These are phyloP conservation scores for Eretmochelys imbricata DNA, from an alignment of 2,113 vertebrate genomes.

Conservation along the genomic window DNA sequence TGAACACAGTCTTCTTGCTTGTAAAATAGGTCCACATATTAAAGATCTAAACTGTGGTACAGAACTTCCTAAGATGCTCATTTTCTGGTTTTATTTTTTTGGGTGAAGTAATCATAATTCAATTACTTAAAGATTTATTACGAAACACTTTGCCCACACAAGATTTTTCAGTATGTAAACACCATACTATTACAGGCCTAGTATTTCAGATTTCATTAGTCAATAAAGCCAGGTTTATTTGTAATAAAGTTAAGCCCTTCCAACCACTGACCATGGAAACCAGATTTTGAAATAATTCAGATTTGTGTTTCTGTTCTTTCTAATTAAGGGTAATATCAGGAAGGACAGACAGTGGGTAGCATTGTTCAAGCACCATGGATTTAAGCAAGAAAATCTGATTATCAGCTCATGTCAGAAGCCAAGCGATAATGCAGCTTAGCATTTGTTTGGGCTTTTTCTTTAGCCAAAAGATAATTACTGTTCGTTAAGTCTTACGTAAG, in stretches of 20 bases:
- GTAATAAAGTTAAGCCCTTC: slow-evolving; percentile 99
- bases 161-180: slow-evolving; percentile 77
- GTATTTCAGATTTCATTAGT: slow-evolving; percentile 86
- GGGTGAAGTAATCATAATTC: slow-evolving; percentile 79
- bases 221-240: slow-evolving; percentile 95
- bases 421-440: slow-evolving; percentile 97
- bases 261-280: slow-evolving; percentile 88
- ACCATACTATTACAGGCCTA: slow-evolving; percentile 70
- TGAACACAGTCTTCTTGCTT: background rate
- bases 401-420: slow-evolving; percentile 99
- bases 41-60: slow-evolving; percentile 9
- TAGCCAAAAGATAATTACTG: slow-evolving; percentile 94
- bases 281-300: slow-evolving; percentile 99
- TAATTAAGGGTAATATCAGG: slow-evolving; percentile 98
- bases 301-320: slow-evolving; percentile 99
- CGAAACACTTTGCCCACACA: slow-evolving; percentile 75
- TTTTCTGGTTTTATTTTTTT: slow-evolving; percentile 59
- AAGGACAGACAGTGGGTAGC: slow-evolving; percentile 92
- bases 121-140: slow-evolving; percentile 79
- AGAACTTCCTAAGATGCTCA: slow-evolving; percentile 20
- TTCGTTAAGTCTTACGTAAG: slow-evolving; percentile 88
- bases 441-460: slow-evolving; percentile 93
- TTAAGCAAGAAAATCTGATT: slow-evolving; percentile 99
- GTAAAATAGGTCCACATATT: background rate
- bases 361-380: slow-evolving; percentile 94